Conservation (phyloP, 2,888 invertebrate species). For the Drosophila parthenogenetica region DNA sequence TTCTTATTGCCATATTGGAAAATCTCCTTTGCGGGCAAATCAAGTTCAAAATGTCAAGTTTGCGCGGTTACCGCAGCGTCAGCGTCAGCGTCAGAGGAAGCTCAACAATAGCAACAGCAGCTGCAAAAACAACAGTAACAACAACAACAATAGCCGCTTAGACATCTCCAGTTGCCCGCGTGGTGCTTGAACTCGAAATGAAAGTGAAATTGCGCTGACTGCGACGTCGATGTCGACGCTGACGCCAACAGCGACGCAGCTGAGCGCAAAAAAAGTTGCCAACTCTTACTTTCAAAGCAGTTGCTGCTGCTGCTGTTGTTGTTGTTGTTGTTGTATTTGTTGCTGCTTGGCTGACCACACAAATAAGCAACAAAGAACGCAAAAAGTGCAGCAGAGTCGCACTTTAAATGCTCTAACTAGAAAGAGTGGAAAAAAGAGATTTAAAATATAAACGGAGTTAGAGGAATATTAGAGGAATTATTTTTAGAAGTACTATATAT, state of each 20-base stretch:
- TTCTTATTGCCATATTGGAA: not conserved
- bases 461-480: not conserved
- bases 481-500: too few relatives aligned
- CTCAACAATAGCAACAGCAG: constrained; percentile 20
- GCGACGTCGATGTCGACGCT: constrained; percentile 24
- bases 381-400: constrained; percentile 14
- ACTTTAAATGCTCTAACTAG: constrained; percentile 28
- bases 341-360: constrained; percentile 54
- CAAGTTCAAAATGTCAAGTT: constrained; percentile 81
- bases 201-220: constrained; percentile 80
- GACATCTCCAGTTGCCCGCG: constrained; percentile 44
- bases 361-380: constrained; percentile 41
- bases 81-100: constrained; percentile 54
- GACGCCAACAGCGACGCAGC: constrained; percentile 49
- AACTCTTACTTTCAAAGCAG: constrained; percentile 76
- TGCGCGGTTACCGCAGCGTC: constrained; percentile 40
- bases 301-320: constrained; percentile 33
- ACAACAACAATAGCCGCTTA: constrained; percentile 35
- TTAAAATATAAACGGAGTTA: too few relatives aligned
- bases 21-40: constrained; percentile 30
- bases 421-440: not conserved
- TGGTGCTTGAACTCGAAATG: constrained; percentile 82
- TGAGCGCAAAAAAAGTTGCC: constrained; percentile 61
- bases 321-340: constrained; percentile 33
- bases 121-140: constrained; percentile 24